These are phyloP conservation scores for Triplophysa bombifrons DNA, from an alignment of 2,797 vertebrate species.

Conservation along the genomic window DNA sequence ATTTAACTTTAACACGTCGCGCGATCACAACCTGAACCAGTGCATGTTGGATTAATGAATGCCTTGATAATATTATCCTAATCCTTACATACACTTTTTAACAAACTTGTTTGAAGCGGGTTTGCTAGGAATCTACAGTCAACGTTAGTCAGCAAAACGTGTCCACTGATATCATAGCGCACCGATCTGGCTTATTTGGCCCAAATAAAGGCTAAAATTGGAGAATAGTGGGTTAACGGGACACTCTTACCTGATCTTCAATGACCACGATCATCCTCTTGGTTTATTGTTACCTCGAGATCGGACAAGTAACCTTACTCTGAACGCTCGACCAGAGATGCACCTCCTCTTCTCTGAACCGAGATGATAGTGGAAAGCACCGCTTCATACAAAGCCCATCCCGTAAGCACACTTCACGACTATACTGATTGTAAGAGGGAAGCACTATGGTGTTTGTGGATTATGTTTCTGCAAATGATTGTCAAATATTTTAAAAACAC, in stretches of 20 bases:
- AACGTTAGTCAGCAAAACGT: slow-evolving; percentile 28
- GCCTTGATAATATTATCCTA: neutral
- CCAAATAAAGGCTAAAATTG: neutral
- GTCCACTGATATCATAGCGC: neutral
- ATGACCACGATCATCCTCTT: slow-evolving; percentile 56
- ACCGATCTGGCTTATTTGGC: neutral
- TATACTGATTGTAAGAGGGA: neutral
- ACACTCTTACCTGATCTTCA: slow-evolving; percentile 49
- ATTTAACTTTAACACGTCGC: neutral
- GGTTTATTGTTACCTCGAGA: neutral
- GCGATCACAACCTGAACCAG: neutral
- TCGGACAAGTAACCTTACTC: neutral
- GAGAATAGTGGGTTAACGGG: neutral
- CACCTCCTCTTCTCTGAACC: neutral
- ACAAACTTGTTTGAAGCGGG: neutral
- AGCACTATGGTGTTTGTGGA: neutral
- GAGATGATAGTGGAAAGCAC: neutral
- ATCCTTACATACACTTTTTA: neutral
- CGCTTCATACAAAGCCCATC: slow-evolving; percentile 13
- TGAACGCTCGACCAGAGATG: neutral
- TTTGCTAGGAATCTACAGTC: neutral
- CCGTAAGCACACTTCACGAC: neutral
- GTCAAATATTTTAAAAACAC: neutral
- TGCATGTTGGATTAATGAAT: neutral
- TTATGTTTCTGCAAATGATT: neutral